These are phyloP conservation scores for Serinus canaria DNA, from an alignment of 2,113 vertebrate genomes.

Conservation along the genomic window DNA sequence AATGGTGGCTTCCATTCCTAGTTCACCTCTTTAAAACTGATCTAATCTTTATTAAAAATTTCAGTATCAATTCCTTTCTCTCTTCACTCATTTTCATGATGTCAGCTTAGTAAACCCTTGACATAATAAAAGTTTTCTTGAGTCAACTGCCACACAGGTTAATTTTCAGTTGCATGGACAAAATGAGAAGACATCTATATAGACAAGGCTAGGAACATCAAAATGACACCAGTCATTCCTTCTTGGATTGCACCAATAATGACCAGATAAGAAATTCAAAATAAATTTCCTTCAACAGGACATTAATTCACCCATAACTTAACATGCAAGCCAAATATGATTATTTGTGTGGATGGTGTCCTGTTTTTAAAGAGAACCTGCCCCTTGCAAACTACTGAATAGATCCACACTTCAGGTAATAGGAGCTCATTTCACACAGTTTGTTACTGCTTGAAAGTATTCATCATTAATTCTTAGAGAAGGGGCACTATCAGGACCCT, in stretches of 20 bases:
- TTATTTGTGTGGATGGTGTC: not conserved
- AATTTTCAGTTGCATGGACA: not conserved
- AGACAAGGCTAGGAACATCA: not conserved
- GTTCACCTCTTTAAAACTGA: not conserved
- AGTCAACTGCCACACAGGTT: not conserved
- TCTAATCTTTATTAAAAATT: not conserved
- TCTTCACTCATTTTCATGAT: not conserved
- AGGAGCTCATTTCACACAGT: not conserved
- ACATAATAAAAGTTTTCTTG: not conserved
- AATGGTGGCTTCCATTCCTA: not conserved
- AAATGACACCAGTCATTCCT: not conserved
- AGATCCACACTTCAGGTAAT: not conserved
- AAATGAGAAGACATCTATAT: not conserved
- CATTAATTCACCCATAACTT: not conserved
- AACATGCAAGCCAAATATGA: not conserved
- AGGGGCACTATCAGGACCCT: not conserved
- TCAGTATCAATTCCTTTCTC: not conserved
- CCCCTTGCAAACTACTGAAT: not conserved
- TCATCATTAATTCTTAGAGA: not conserved
- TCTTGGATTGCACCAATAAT: not conserved
- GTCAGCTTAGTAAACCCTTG: not conserved
- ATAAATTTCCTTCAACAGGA: not conserved
- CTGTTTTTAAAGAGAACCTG: not conserved
- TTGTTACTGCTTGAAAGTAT: not conserved
- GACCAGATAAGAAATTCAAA: not conserved